A percentile compares a stretch with the other conserved stretches of the same genome.
Evolutionary conservation across 2,797 vertebrate species (phyloP).

Genomic region (Erithacus rubecula): DNA sequence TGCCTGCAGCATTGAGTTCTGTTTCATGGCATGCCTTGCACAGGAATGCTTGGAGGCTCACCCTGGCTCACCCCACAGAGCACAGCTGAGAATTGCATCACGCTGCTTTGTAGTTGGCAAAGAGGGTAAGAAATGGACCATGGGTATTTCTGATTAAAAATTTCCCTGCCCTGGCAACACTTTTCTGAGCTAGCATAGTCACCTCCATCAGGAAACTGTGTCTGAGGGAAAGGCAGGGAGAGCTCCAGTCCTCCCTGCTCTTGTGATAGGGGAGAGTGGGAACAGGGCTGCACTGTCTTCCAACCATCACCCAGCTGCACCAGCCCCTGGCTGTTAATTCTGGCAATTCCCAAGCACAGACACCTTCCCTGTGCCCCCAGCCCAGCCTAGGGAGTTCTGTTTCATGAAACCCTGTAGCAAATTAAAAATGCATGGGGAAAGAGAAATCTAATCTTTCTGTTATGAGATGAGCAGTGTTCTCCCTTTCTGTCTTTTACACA

Average conservation of each 20-base stretch:
- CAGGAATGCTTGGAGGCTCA: neutral
- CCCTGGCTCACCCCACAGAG: too few relatives aligned
- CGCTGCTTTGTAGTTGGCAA: rapidly evolving
- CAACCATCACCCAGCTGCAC: neutral
- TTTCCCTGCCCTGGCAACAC: neutral
- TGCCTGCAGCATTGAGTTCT: rapidly evolving
- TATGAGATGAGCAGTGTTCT: neutral
- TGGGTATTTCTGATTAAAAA: rapidly evolving
- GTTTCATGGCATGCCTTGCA: neutral
- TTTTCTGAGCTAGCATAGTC: neutral
- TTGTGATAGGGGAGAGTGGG: rapidly evolving
- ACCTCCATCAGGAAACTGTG: rapidly evolving
- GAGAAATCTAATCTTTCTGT: neutral
- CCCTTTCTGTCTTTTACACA: neutral
- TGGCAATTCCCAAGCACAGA: neutral
- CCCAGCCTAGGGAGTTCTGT: neutral
- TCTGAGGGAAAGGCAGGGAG: neutral
- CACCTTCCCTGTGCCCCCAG: neutral
- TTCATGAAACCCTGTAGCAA: neutral
- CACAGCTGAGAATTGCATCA: too few relatives aligned
- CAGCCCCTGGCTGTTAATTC: neutral
- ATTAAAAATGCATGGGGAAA: neutral
- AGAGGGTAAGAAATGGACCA: rapidly evolving
- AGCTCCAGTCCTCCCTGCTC: rapidly evolving
- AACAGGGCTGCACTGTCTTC: neutral